phyloP scores from a whole-genome alignment of 1,140 invertebrate species.

The Solen grandis region DNA sequence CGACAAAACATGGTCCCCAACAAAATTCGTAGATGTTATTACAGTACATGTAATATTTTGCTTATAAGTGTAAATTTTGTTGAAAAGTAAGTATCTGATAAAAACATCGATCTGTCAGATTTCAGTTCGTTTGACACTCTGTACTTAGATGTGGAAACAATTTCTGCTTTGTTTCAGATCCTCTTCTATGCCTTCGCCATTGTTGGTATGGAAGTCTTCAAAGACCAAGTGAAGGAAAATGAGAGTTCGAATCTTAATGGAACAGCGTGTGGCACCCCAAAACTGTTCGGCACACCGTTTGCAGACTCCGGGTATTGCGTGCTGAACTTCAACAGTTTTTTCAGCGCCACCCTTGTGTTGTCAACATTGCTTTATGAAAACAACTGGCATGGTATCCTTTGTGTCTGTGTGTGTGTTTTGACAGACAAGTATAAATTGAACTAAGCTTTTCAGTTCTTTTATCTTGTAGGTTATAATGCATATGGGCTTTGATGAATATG shows the following conservation, averaged over 20 bases:
- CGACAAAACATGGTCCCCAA: background rate
- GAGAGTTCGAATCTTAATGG: slow-evolving; percentile 47
- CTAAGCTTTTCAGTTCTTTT: background rate
- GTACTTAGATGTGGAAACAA: background rate
- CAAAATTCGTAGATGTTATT: background rate
- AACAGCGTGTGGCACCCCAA: slow-evolving; percentile 36
- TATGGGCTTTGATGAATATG: background rate
- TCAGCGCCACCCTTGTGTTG: slow-evolving; percentile 20
- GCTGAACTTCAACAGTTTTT: slow-evolving; percentile 42
- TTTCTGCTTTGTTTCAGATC: slow-evolving; percentile 29
- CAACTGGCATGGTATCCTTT: slow-evolving; percentile 54
- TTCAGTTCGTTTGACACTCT: background rate
- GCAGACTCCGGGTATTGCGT: slow-evolving; percentile 17
- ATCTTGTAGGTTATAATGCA: background rate
- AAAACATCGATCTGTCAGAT: background rate
- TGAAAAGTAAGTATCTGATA: background rate
- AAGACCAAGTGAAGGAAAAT: slow-evolving; percentile 71
- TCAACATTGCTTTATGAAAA: slow-evolving; percentile 33
- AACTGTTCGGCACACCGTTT: slow-evolving; percentile 4
- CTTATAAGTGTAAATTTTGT: background rate
- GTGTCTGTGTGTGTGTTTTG: background rate
- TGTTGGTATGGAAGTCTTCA: slow-evolving; percentile 82
- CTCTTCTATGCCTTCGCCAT: slow-evolving; percentile 46
- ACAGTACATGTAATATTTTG: background rate
- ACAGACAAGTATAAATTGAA: background rate